Conservation (phyloP, 2,797 vertebrate genomes). For the Eurystomus glaucurus region DNA sequence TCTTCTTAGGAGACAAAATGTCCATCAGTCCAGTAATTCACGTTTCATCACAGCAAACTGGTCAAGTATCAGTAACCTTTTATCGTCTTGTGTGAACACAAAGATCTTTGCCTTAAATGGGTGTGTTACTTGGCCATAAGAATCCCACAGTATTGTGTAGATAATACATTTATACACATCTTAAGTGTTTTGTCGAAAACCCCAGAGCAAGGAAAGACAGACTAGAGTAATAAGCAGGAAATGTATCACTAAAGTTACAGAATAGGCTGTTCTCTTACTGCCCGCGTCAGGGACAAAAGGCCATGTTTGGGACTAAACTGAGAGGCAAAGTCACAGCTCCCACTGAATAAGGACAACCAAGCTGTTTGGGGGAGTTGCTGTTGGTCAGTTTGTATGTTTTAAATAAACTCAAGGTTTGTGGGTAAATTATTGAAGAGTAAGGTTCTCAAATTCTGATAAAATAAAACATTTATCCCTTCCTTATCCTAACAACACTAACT, state of each 20-base stretch:
- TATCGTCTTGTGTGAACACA: neutral
- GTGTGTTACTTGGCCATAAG: neutral
- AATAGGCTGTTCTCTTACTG: neutral
- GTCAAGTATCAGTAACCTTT: neutral
- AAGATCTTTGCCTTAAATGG: constrained; percentile 15
- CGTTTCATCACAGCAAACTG: neutral
- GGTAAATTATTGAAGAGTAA: neutral
- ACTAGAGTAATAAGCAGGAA: constrained; percentile 1
- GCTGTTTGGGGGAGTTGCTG: neutral
- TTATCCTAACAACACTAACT: neutral
- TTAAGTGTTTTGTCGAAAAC: constrained; percentile 25
- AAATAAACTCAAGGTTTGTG: neutral
- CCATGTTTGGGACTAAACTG: neutral
- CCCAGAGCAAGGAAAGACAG: neutral
- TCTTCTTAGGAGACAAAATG: constrained; percentile 4
- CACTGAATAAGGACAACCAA: neutral
- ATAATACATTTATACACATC: constrained; percentile 7
- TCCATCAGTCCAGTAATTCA: constrained; percentile 1
- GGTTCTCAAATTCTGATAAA: neutral
- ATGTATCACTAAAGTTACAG: neutral
- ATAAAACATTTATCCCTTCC: neutral
- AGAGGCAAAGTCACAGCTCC: neutral
- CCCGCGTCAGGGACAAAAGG: neutral
- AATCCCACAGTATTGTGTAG: neutral
- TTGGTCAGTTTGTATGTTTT: neutral